Base-by-base conservation (phyloP, 2,113 vertebrate genomes). In the Otis tarda region DNA sequence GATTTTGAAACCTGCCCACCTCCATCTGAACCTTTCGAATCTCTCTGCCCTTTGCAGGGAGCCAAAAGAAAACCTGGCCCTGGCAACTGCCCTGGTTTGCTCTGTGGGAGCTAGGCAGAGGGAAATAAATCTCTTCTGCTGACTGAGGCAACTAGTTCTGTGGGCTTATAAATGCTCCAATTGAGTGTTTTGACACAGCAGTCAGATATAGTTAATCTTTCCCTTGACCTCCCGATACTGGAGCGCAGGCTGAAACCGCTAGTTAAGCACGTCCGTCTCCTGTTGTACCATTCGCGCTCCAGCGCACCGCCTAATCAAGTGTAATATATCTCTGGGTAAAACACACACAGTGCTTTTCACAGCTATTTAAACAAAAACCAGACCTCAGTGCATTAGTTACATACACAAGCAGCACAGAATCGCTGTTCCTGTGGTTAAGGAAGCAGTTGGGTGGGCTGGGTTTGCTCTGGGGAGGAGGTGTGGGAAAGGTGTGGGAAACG, bases 241-340 rank as follows among this genome's bases (percentile, higher is more conserved):
- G 85, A 33, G 90, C 3, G n/a, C 37, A 3, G 92, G 90, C 94
- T 95, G 94, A 15, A 90, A 65, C 87, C 90, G 53, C 95, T 83
- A 95, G 52, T 96, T 90, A 65, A 85, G 97, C 96, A 94, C 92
- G 90, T 69, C 94, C 69, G 49, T 82, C 97, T 97, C 92, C 96
- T 92, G 90, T 93, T 94, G 95, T 87, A 97, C 86, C 92, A 68
- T 95, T 97, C n/a, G 90, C 84, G 94, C 96, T 97, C 97, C 96
- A 96, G 95, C 70, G 94, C 97, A 68, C 93, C 27, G 87, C 95
- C 97, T 97, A 97, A 97, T 97, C 97, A 97, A 96, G 94, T 96
- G 97, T 93, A 96, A 97, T 97, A 64, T 80, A 97, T 96, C 95
- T 95, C 95, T 90, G 95, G 94, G 75, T 97, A 90, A 97, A 97